Base-by-base conservation (phyloP, 2,888 invertebrate species). In the Argyra leucocephala region DNA sequence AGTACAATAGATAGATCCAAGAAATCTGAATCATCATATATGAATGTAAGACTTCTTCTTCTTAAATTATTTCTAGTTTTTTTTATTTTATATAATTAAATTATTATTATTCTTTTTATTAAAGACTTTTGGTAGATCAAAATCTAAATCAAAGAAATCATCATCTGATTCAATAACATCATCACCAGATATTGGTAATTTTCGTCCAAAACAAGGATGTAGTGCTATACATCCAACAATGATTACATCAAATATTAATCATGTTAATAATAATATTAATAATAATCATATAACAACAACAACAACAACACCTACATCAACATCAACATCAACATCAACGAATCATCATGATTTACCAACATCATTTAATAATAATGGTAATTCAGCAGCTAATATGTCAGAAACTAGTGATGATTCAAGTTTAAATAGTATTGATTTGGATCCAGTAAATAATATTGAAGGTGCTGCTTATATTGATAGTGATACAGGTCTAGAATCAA, bases 401-500 rank as follows among this genome's bases (percentile, higher is more conserved):
- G 70, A 70, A 60, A 68, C 68, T 57, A 91, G 91, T 69, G 91
- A 92, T 73, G 91, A 91, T 75, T 91, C 91, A 67, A 91, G 91
- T 65, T 83, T 95, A 68, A 95, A 93, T 78, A 92, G 92, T 66
- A 88, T 91, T 69, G 91, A 91, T 71, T 80, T 90, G 71, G 90
- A 90, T 74, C 84, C 84, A 59, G 78, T 85, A 66, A 84, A 84
- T 79, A 74, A 67, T 65, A 59, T 67, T 62, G 70, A 69, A 66
- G 71, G 70, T n/a, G 67, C 69, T 15, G 67, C 84, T 12, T 89
- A 90, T 78, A 90, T 92, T 64, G 95, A 96, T 79, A 93, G 93
- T 70, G 96, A 96, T 78, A 95, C 95, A 0, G 95, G 96, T 0
- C 83, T 95, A 73, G 94, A 94, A 76, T 90, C 91, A 66, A 90